A percentile compares a stretch with the other conserved stretches of the same genome.
These are phyloP conservation scores for Nycticebus coucang DNA, from an alignment of 2,113 vertebrate genomes.

Conservation along the genomic window DNA sequence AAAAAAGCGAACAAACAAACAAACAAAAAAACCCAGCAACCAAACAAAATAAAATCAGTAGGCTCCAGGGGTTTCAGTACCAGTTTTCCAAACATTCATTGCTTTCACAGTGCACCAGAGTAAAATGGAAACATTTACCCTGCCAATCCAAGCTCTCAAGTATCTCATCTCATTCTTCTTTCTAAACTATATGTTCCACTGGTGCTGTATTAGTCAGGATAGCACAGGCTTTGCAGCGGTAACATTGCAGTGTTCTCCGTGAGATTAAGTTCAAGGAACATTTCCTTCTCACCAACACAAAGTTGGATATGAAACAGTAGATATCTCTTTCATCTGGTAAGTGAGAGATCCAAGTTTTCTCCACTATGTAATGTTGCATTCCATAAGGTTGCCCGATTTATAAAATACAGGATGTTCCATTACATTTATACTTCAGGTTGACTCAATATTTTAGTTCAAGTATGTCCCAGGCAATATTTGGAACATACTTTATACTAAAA, in stretches of 20 bases:
- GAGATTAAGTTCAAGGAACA: not conserved
- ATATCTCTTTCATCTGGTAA: not conserved
- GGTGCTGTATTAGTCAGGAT: not conserved
- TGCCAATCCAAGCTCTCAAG: not conserved
- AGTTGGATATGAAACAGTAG: not conserved
- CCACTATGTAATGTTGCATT: not conserved
- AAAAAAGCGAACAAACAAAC: not conserved
- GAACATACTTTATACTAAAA: not conserved
- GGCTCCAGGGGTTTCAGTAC: not conserved
- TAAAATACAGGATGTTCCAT: not conserved
- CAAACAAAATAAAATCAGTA: not conserved
- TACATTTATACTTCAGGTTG: not conserved
- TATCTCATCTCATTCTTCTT: not conserved
- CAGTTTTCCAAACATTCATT: not conserved
- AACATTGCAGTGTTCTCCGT: not conserved
- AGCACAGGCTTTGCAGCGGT: not conserved
- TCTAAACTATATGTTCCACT: not conserved
- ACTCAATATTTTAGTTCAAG: not conserved
- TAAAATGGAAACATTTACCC: not conserved
- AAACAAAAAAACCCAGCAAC: not conserved
- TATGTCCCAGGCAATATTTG: not conserved
- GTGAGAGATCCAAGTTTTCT: not conserved
- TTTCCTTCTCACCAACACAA: not conserved
- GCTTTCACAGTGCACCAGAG: not conserved
- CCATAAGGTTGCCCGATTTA: not conserved